Base-by-base conservation (phyloP, 2,797 vertebrate genomes). In the Limnodromus scolopaceus region DNA sequence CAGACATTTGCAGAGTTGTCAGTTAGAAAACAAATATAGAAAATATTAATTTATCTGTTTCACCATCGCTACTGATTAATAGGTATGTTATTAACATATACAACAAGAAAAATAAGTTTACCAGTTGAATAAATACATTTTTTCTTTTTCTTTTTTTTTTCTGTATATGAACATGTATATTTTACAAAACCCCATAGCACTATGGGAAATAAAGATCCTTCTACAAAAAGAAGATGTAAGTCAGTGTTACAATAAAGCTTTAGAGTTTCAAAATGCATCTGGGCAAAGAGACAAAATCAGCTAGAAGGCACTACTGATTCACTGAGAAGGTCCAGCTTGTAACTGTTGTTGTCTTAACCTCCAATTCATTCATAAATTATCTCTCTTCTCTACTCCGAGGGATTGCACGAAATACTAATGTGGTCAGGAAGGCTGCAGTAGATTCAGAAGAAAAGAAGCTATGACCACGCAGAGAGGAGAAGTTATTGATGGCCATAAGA, bases 61-160 rank as follows among this genome's bases (percentile, higher is more conserved):
- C 97, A 97, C 92, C 92, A 91, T 89, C 25, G 2, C 80, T 97
- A 97, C 96, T 95, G 96, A 95, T 98, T 96, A 97, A 97, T 95
- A 96, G 89, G 94, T 93, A 92, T 94, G 96, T 97, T 97, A 97
- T 97, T 97, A 97, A 98, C 96, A 98, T 98, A 97, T 97, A 98
- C 95, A 99, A 98, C 98, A 98, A 74, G 91, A 93, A 97, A 99
- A 99, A 99, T 99, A 99, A 99, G 99, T 98, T 99, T 98, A 99
- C 98, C 98, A 96, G 98, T 99, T 92, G 99, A 99, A 99, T 99
- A 99, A 99, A 99, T 99, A 99, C 99, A 99, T 98, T 99, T 98
- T 98, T 98, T 98, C 98, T 53, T 69, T 95, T 94, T 76, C 88
- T 80, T 89, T 87, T 38, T 60, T 79, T 92, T 81, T 92, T 87